Percentiles rank a stretch among this genome's conserved stretches.
Conservation (phyloP, 2,888 invertebrate genomes). For the Agonopterix arenella region DNA sequence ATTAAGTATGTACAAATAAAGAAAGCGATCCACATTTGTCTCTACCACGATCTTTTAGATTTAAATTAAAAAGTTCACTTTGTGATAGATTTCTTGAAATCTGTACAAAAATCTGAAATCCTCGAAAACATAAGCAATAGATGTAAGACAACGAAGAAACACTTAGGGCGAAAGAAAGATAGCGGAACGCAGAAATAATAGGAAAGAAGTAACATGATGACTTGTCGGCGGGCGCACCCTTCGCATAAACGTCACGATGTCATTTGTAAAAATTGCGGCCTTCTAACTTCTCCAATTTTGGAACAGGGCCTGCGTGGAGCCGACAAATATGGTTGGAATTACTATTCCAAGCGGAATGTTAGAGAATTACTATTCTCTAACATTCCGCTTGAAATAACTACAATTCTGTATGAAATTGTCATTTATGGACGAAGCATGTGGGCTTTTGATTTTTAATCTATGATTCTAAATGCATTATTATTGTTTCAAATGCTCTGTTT, state of each 20-base stretch:
- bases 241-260: slow-evolving; percentile 74
- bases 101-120: no score
- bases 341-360: no score
- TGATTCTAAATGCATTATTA: no score
- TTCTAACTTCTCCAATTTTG: slow-evolving; percentile 67
- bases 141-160: slow-evolving; percentile 37
- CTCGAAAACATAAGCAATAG: slow-evolving; percentile 36
- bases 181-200: slow-evolving; percentile 61
- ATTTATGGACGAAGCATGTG: neutral
- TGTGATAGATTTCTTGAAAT: no score
- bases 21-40: no score
- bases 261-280: slow-evolving; percentile 77
- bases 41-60: no score
- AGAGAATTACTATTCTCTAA: no score
- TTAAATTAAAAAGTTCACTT: no score
- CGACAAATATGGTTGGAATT: slow-evolving; percentile 3
- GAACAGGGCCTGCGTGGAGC: slow-evolving; percentile 41
- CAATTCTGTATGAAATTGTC: neutral
- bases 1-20: no score
- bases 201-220: slow-evolving; percentile 75
- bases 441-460: no score
- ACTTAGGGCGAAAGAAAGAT: slow-evolving; percentile 45
- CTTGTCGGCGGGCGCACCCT: slow-evolving; percentile 69
- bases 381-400: neutral
- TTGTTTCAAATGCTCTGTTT: no score